Evolutionary conservation across 2,888 invertebrate genomes (phyloP), one percentile per base, ranked within the genome.

Genomic region (Melolontha melolontha): DNA sequence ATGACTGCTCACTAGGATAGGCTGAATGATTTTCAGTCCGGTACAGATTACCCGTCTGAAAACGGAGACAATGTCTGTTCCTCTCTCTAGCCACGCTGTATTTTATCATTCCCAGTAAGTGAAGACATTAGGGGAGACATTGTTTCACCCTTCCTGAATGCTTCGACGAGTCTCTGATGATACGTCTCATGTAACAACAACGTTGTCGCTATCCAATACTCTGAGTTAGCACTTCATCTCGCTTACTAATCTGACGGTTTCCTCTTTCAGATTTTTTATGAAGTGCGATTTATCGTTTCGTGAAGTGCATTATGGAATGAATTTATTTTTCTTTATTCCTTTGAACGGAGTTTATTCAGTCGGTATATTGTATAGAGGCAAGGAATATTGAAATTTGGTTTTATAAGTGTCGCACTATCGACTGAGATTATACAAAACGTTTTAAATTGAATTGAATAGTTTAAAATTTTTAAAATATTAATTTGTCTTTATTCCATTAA

Each of bases 61-160:
- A 66, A 49, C 59, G 70, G 62, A 69, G 68, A 72, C 73, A 71
- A 71, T 72, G 72, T 70, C 67, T 68, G 68, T 66, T 69, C 67
- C 68, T 67, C 54, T 59, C 59, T 39, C 14, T 47, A 47, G 70
- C 66, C 63, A 54, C 54, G 63, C 69, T 68, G 67, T 70, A 68
- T 72, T 71, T 72, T 73, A 72, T 72, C 72, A 72, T 71, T 70
- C 64, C 22, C 68, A 57, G 70, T 66, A 70, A 73, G 73, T 70
- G 70, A 73, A 73, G 73, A 72, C 71, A 72, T 72, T 73, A 73
- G 72, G 72, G 70, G 71, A 73, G 71, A 71, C 72, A 72, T 73
- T 73, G 73, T 72, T 67, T 73, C 70, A 68, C 71, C 71, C 71
- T 71, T 64, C 70, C 68, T 41, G 68, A 73, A 70, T 70, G 70